phyloP scores from a whole-genome alignment of 2,113 vertebrate genomes.

The Balaeniceps rex region DNA sequence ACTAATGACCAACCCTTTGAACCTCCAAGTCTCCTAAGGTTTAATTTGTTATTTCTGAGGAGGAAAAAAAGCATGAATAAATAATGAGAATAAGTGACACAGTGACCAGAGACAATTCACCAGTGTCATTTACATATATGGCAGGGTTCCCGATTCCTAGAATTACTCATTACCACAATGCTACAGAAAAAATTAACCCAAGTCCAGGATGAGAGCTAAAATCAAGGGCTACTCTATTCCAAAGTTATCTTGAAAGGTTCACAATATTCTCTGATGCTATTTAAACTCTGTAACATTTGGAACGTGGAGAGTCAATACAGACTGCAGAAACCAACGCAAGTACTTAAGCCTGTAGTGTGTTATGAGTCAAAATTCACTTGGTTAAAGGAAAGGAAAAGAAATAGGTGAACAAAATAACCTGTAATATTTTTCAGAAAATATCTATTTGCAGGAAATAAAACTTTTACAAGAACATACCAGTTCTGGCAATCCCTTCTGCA shows the following conservation, averaged over 20 bases:
- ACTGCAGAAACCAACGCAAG: not conserved
- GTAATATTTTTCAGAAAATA: not conserved
- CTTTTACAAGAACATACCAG: not conserved
- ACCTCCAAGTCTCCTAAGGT: not conserved
- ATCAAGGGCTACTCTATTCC: not conserved
- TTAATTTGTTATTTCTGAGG: slow-evolving; percentile 34
- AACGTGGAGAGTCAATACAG: not conserved
- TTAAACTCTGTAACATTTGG: not conserved
- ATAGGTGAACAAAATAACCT: not conserved
- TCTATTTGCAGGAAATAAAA: not conserved
- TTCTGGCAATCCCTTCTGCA: not conserved
- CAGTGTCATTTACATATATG: not conserved
- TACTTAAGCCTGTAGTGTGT: not conserved
- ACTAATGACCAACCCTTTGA: slow-evolving; percentile 28
- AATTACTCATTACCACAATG: slow-evolving; percentile 17
- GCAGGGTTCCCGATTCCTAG: not conserved
- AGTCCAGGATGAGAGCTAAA: not conserved
- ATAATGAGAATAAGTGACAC: slow-evolving; percentile 30
- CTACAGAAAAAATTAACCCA: not conserved
- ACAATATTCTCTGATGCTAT: not conserved
- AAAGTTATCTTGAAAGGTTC: not conserved
- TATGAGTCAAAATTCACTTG: not conserved
- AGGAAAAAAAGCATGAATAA: slow-evolving; percentile 7
- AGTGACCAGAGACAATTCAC: slow-evolving; percentile 4
- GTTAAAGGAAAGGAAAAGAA: not conserved